phyloP scores from a whole-genome alignment of 2,888 invertebrate genomes.

The Drepana falcataria region DNA sequence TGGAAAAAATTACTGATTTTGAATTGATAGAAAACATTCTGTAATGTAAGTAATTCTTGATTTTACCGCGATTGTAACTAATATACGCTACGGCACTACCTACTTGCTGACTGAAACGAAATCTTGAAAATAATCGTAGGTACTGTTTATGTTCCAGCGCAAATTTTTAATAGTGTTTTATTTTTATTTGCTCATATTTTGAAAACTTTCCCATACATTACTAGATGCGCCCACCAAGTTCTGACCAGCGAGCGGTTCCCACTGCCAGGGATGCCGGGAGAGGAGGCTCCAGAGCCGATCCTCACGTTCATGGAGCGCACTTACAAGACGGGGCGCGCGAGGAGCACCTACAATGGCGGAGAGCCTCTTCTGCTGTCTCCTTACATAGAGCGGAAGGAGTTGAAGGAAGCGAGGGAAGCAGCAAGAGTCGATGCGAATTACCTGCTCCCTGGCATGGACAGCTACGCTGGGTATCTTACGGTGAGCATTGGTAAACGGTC shows the following conservation, averaged over 20 bases:
- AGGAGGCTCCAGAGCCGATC: conserved; percentile 68
- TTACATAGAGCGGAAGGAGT: conserved; percentile 69
- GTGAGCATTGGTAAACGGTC: conserved; percentile 27
- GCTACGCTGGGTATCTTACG: conserved; percentile 70
- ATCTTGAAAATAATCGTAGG: too few relatives aligned
- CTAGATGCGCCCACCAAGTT: conserved; percentile 41
- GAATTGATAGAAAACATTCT: too few relatives aligned
- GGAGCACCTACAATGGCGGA: conserved; percentile 55
- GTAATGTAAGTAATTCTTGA: too few relatives aligned
- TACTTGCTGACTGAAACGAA: too few relatives aligned
- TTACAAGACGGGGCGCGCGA: conserved; percentile 43
- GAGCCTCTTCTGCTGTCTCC: conserved; percentile 77
- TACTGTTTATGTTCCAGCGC: too few relatives aligned
- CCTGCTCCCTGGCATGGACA: conserved; percentile 65
- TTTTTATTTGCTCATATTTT: too few relatives aligned
- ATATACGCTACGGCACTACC: too few relatives aligned
- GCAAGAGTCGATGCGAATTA: conserved; percentile 60
- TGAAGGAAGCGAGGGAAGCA: conserved; percentile 68
- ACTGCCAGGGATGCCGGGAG: conserved; percentile 60
- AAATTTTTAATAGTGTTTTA: too few relatives aligned
- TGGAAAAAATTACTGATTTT: too few relatives aligned
- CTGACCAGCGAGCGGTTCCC: conserved; percentile 36
- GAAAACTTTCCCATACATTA: background rate
- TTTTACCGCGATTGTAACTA: too few relatives aligned
- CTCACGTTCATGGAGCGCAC: conserved; percentile 62